These are phyloP conservation scores for Channa maculata DNA, from an alignment of 2,113 vertebrate species.

Conservation along the genomic window DNA sequence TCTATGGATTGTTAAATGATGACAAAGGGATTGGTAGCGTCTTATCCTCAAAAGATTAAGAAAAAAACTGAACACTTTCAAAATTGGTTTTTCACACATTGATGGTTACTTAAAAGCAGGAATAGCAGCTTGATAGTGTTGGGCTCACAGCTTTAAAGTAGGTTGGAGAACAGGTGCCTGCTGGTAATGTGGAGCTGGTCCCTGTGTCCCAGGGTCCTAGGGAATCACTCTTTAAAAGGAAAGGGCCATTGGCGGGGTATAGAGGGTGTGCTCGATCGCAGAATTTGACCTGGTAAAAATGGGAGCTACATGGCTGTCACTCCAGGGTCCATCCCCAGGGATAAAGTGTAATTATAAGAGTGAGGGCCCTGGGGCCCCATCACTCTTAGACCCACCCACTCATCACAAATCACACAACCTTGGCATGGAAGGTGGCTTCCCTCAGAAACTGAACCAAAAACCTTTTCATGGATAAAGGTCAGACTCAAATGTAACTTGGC, in stretches of 20 bases:
- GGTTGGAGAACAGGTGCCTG: slow-evolving; percentile 80
- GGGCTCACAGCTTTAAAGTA: slow-evolving; percentile 70
- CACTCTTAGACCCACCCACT: slow-evolving; percentile 79
- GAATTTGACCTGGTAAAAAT: slow-evolving; percentile 83
- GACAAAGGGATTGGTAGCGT: slow-evolving; percentile 6
- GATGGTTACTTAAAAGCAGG: slow-evolving; percentile 55
- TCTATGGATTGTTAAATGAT: slow-evolving; percentile 26
- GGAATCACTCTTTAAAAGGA: slow-evolving; percentile 82
- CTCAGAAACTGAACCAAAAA: slow-evolving; percentile 84
- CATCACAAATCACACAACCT: slow-evolving; percentile 83
- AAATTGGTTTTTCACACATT: slow-evolving; percentile 10
- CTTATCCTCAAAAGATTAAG: slow-evolving; percentile 7
- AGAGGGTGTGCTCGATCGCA: slow-evolving; percentile 75
- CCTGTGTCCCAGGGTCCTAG: slow-evolving; percentile 76
- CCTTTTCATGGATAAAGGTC: slow-evolving; percentile 81
- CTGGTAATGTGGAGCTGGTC: slow-evolving; percentile 79
- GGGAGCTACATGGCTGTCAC: slow-evolving; percentile 77
- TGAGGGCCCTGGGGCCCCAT: slow-evolving; percentile 77
- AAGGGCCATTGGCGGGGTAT: slow-evolving; percentile 77
- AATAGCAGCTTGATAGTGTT: slow-evolving; percentile 15
- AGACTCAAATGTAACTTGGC: slow-evolving; percentile 67
- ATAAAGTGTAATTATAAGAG: slow-evolving; percentile 84
- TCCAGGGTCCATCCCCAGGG: slow-evolving; percentile 79
- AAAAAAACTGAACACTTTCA: slow-evolving; percentile 6
- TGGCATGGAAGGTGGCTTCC: slow-evolving; percentile 76